A percentile compares a stretch with the other conserved stretches of the same genome.
These are phyloP conservation scores for Corythornis madagascariensis DNA, from an alignment of 2,113 vertebrate species.

Conservation along the genomic window DNA sequence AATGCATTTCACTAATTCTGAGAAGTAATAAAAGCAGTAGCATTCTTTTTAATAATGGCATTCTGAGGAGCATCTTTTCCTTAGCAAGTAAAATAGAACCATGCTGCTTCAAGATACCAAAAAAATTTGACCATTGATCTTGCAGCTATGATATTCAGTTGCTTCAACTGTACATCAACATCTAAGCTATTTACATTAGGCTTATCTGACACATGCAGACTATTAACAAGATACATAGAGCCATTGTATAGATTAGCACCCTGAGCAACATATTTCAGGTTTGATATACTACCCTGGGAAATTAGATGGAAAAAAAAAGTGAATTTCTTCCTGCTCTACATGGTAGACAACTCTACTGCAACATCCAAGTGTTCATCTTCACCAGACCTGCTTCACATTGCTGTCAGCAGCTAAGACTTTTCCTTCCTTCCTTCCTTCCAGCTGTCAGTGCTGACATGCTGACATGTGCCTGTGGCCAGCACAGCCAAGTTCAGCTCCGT, in stretches of 20 bases:
- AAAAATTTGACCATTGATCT: not conserved
- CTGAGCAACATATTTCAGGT: not conserved
- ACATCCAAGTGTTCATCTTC: not conserved
- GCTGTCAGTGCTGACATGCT: fast-evolving
- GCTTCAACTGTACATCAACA: not conserved
- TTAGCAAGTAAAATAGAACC: not conserved
- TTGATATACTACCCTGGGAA: not conserved
- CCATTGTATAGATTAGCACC: not conserved
- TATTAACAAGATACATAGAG: not conserved
- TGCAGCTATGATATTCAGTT: not conserved
- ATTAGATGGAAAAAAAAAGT: not conserved
- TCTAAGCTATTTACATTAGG: not conserved
- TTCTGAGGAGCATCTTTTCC: not conserved
- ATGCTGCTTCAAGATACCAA: not conserved
- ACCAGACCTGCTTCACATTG: not conserved
- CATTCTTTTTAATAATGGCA: not conserved
- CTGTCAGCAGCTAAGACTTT: no score
- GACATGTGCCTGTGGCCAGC: not conserved
- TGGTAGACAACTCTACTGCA: fast-evolving
- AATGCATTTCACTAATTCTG: not conserved
- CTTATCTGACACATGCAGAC: not conserved
- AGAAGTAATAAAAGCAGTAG: not conserved
- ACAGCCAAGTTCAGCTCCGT: not conserved
- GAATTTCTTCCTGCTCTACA: not conserved
- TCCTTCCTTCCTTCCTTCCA: not conserved